These are phyloP conservation scores for Clostera curtula DNA, from an alignment of 2,888 invertebrate species.

Conservation along the genomic window DNA sequence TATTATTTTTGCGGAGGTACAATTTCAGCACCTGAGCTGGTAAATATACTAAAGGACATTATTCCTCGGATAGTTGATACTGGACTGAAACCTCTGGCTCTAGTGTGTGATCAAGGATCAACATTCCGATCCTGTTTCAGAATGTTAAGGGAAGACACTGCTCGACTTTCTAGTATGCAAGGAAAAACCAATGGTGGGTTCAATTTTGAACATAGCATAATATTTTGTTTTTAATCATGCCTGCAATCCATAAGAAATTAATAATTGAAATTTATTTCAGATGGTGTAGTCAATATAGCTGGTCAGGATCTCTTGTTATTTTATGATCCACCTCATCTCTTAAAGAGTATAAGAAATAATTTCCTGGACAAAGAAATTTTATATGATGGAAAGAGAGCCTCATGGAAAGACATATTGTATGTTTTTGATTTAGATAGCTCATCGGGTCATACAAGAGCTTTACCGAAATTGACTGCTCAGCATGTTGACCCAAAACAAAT, in stretches of 20 bases:
- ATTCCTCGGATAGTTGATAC: slow-evolving; percentile 9
- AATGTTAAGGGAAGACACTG: slow-evolving; percentile 6
- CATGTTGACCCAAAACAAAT: slow-evolving; percentile 2
- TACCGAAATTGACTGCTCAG: slow-evolving; percentile 4
- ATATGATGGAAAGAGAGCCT: slow-evolving; percentile 2
- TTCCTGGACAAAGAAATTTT: not conserved
- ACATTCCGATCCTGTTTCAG: slow-evolving; percentile 17
- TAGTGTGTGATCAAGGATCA: slow-evolving; percentile 20
- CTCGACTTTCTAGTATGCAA: slow-evolving; percentile 1
- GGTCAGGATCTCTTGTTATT: slow-evolving; percentile 10
- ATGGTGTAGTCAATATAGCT: slow-evolving; percentile 13
- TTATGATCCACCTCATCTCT: slow-evolving; percentile 16
- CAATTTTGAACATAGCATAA: not conserved
- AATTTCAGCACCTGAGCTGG: slow-evolving; percentile 9
- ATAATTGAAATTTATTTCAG: slow-evolving; percentile 11
- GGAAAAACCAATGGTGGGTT: not conserved
- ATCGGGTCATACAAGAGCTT: slow-evolving; percentile 4
- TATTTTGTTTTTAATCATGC: not conserved
- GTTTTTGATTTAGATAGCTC: not conserved
- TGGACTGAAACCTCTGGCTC: slow-evolving; percentile 12
- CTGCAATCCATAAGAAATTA: not conserved
- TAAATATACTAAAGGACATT: slow-evolving; percentile 16
- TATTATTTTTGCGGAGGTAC: slow-evolving; percentile 23
- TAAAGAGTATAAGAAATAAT: slow-evolving; percentile 13
- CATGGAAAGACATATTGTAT: slow-evolving; percentile 4